phyloP scores from a whole-genome alignment of 2,797 vertebrate genomes.

The Melopsittacus undulatus region DNA sequence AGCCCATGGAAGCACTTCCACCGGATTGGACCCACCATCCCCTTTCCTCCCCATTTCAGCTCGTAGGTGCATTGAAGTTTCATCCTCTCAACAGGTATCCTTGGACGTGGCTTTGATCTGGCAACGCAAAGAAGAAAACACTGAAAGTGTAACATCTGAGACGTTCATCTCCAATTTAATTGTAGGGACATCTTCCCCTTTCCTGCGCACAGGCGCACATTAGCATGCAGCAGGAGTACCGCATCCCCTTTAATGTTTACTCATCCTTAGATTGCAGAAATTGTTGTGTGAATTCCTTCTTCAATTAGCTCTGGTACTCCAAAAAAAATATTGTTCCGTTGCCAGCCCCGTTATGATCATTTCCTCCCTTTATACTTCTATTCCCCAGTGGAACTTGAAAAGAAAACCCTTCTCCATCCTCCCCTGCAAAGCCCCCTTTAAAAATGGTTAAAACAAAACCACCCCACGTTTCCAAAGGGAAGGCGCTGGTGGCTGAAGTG shows the following conservation, averaged over 20 bases:
- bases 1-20: fast-evolving
- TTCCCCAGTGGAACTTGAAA: conserved; percentile 54
- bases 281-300: conserved; percentile 42
- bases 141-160: neutral
- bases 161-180: neutral
- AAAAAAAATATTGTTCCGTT: conserved; percentile 33
- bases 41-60: neutral
- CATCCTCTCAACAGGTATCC: neutral
- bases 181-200: neutral
- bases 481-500: conserved; percentile 39
- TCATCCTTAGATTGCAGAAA: conserved; percentile 53
- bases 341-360: conserved; percentile 42
- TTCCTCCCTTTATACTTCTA: conserved; percentile 49
- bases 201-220: neutral
- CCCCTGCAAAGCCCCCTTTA: conserved; percentile 35
- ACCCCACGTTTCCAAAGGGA: neutral
- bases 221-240: neutral
- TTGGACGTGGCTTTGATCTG: neutral
- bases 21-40: fast-evolving
- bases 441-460: conserved; percentile 30
- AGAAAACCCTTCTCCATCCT: neutral
- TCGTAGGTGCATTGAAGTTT: fast-evolving
- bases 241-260: conserved; percentile 54
- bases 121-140: neutral
- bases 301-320: conserved; percentile 55